A percentile compares a stretch with the other conserved stretches of the same genome.
phyloP scores from a whole-genome alignment of 2,888 invertebrate species.

The Cephus rjabovi region DNA sequence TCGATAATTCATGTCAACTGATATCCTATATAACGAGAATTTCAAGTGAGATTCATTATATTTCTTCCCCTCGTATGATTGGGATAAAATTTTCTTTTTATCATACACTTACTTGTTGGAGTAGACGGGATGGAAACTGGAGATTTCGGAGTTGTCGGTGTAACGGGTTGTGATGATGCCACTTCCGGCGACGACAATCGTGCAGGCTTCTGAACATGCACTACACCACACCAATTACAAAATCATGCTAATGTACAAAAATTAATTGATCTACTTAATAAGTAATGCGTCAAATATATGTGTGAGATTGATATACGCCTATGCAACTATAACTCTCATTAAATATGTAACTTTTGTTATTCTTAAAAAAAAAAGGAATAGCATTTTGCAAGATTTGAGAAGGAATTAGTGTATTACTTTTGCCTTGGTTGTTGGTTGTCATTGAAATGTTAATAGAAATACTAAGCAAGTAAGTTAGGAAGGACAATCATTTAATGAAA shows the following conservation, averaged over 20 bases:
- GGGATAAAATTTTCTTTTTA: slow-evolving; percentile 6
- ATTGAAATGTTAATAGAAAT: not conserved
- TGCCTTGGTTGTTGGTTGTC: not conserved
- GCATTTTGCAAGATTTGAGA: not conserved
- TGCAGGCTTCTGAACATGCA: slow-evolving; percentile 60
- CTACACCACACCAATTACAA: slow-evolving; percentile 57
- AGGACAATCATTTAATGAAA: not conserved
- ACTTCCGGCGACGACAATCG: slow-evolving; percentile 49
- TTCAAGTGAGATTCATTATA: not conserved
- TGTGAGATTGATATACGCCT: not conserved
- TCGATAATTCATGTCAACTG: not conserved
- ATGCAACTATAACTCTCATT: not conserved
- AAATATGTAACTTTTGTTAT: not conserved
- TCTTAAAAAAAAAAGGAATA: not conserved
- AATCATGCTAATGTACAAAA: slow-evolving; percentile 33
- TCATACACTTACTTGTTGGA: slow-evolving; percentile 57
- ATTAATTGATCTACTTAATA: slow-evolving; percentile 7
- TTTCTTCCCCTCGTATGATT: not conserved
- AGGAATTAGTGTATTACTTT: not conserved
- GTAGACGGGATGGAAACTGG: slow-evolving; percentile 45
- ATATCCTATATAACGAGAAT: not conserved
- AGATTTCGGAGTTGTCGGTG: slow-evolving; percentile 52
- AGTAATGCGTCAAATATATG: not conserved
- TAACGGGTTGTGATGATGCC: slow-evolving; percentile 39
- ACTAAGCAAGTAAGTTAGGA: not conserved